Evolutionary conservation across 1,140 invertebrate genomes (phyloP).

Genomic region (Lutraria rhynchaena): DNA sequence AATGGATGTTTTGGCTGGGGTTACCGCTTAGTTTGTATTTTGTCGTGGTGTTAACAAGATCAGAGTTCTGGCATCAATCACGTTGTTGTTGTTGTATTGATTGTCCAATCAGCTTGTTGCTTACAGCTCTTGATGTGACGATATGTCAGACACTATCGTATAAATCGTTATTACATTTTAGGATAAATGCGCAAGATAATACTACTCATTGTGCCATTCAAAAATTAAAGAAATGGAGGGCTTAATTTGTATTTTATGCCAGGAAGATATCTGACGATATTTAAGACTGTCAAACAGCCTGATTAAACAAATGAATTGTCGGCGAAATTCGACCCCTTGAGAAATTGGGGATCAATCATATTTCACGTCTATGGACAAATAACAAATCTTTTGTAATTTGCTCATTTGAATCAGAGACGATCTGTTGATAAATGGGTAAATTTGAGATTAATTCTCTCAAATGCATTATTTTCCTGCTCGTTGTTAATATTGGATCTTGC

Average conservation of each 20-base stretch:
- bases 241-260: conserved; percentile 59
- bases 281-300: conserved; percentile 48
- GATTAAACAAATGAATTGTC: conserved; percentile 61
- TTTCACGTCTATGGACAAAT: conserved; percentile 38
- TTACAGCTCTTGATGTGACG: neutral
- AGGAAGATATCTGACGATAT: conserved; percentile 47
- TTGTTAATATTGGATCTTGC: neutral
- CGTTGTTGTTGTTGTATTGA: conserved; percentile 6
- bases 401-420: conserved; percentile 43
- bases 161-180: conserved; percentile 46
- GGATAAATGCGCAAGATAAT: conserved; percentile 29
- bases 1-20: conserved; percentile 24
- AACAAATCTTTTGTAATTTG: conserved; percentile 63
- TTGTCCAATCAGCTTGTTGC: too few species aligned
- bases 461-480: conserved; percentile 14
- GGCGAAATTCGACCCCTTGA: conserved; percentile 39
- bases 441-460: conserved; percentile 46
- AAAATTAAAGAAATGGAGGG: conserved; percentile 47
- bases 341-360: conserved; percentile 52
- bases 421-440: conserved; percentile 43
- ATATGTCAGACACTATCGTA: conserved; percentile 27
- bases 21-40: conserved; percentile 40
- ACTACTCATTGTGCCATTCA: conserved; percentile 30
- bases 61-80: conserved; percentile 27
- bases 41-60: conserved; percentile 54